These are phyloP conservation scores for Achroia grisella DNA, from an alignment of 1,140 invertebrate genomes.

Conservation along the genomic window DNA sequence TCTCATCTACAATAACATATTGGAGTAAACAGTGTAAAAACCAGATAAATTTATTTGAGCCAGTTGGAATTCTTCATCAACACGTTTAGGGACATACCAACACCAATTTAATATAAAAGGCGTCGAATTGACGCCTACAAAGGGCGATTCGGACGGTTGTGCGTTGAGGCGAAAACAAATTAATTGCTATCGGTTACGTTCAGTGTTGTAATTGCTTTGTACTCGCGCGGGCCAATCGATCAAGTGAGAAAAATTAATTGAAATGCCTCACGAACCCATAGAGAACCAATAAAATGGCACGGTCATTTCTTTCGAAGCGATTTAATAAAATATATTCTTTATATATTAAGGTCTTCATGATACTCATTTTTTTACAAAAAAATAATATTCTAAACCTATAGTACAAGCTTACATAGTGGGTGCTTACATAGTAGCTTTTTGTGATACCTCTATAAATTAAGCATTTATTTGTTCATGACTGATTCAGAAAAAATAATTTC, in stretches of 20 bases:
- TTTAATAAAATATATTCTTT: neutral
- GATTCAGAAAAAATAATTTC: too few species aligned
- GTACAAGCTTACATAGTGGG: too few species aligned
- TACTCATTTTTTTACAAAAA: too few species aligned
- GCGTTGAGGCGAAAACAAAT: conserved; percentile 59
- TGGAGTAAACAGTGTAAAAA: neutral
- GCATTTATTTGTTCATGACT: too few species aligned
- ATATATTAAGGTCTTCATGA: too few species aligned
- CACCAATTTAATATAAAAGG: conserved; percentile 51
- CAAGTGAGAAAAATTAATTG: conserved; percentile 63
- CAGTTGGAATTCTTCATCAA: conserved; percentile 15
- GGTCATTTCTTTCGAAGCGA: neutral
- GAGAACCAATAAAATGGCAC: neutral
- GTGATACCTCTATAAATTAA: too few species aligned
- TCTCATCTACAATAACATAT: too few species aligned
- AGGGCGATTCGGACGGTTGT: conserved; percentile 42
- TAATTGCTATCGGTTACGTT: conserved; percentile 62
- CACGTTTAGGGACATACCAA: conserved; percentile 22
- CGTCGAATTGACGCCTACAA: conserved; percentile 47
- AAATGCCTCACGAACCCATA: conserved; percentile 33
- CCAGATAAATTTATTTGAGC: conserved; percentile 1
- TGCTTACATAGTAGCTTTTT: too few species aligned
- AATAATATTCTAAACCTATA: too few species aligned
- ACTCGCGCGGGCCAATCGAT: conserved; percentile 42
- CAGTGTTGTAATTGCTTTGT: conserved; percentile 57